Evolutionary conservation across 1,140 invertebrate genomes (phyloP), one percentile per base, ranked within the genome.

Genomic region (Aleiodes sp.): DNA sequence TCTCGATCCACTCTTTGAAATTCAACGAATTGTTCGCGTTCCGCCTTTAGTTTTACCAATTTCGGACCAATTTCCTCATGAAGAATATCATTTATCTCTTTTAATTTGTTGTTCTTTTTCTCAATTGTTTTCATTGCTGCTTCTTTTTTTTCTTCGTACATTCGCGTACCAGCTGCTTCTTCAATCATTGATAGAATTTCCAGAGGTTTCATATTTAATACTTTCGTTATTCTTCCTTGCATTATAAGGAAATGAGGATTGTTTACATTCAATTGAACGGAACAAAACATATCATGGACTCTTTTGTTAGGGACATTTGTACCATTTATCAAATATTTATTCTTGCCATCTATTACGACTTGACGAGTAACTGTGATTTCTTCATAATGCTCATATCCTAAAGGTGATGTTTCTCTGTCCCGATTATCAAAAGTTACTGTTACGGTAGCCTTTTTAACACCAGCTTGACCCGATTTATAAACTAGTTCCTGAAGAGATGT

Each of bases 201-300:
- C 68, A 91, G 90, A 12, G 98, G 96, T 80, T 99, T 99, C 98
- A 99, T 99, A 82, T 98, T 99, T 2, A 99, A 88, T 1, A 99
- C 98, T 90, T 99, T 99, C 0, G 98, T 99, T 63, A 99, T 98
- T 77, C 97, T 91, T 7, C 98, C 98, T 89, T 99, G 98, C 98
- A 99, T 99, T 75, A 99, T 99, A 3, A 99, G 90, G 83, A 99
- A 99, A 84, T 99, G 98, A 2, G 98, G 98, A 88, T 99, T 99
- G 84, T 99, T 99, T 0, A 99, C 96, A 85, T 99, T 99, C 1
- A 99, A 86, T 79, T 98, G 96, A 6, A 99, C 93, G 0, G 97
- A 98, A 75, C 95, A 94, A 83, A 99, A 99, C 73, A 99, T 87
- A 86, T 99, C 98, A 64, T 93, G 91, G 0, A 99, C 94, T 76